Evolutionary conservation across 1,140 invertebrate species (phyloP), one percentile per base, ranked within the genome.

Genomic region (Drosophila oshimai): DNA sequence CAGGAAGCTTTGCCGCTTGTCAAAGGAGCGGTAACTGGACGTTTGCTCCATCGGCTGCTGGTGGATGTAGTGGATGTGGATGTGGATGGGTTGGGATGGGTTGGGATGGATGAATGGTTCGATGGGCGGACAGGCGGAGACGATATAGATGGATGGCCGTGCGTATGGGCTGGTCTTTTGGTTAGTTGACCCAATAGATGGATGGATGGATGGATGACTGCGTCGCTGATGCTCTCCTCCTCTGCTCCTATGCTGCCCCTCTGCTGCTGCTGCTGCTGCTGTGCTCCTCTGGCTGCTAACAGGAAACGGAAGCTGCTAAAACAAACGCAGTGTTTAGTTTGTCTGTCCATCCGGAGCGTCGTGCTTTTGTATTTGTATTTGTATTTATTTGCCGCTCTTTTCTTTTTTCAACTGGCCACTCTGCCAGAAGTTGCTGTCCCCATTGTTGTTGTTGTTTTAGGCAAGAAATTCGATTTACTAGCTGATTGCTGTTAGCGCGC

Each of bases 301-400:
- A 87, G 81, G 81, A 87, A 87, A 77, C 81, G 81, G 81, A 87
- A 88, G 81, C 81, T 81, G 76, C 81, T 87, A 87, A 87, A 87
- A 87, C 81, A 87, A 87, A 87, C 81, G 80, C 50, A 61, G 68
- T 86, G 81, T 86, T 86, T 86, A 86, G 81, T 77, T 86, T 81
- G 75, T 72, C 41, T 45, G 33, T 33, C 26, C 72, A 55, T 51
- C 57, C 68, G 60, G 34, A 57, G 67, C 26, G 61, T 42, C 60
- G 45, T 34, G 26, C 67, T 61, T 54, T 70, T 18, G 13, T 58
- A 58, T 60, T 62, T 62, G 58, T 62, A 58, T 84, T 84, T 86
- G 80, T 84, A 79, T 86, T 78, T 83, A 74, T 79, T 83, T 73
- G 61, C 31, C 39, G 47, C 61, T 69, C 51, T 57, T 26, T 18